Evolutionary conservation across 2,888 invertebrate species (phyloP), one percentile per base, ranked within the genome.

Genomic region (Gerris lacustris): DNA sequence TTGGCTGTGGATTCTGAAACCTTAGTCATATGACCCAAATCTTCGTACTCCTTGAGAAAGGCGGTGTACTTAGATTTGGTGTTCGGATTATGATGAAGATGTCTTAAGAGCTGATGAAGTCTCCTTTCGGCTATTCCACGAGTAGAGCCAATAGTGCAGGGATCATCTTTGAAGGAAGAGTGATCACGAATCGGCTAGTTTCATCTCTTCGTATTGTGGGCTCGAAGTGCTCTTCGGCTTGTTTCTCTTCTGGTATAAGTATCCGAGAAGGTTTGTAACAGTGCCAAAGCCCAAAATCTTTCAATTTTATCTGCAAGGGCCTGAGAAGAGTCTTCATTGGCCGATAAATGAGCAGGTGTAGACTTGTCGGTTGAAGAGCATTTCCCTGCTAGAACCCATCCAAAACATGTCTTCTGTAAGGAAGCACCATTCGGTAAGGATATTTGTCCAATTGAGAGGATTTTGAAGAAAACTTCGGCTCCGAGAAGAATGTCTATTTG

Each of bases 11-110:
- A 31, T 67, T 66, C 67, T 1, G 70, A 67, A 43, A 71, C 69
- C 44, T 47, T 6, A 55, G 64, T 67, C 76, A 76, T 77, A 67
- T 77, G 75, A 11, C 72, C 74, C 7, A 76, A 44, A 31, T 31
- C 31, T 31, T 31, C 31, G 31, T 31, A 31, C 4, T 31, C 31
- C 31, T 31, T 31, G 31, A 76, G 75, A 67, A 75, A 73, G 1
- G 67, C 31, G 1, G 62, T 17, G 63, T 75, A 76, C 31, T 73
- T 45, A 9, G 69, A 18, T 9, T 67, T 44, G 0, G 31, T 31
- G 1, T 31, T 31, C 31, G 31, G 31, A 31, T 31, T 31, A 4
- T 31, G 1, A 31, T 31, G 31, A 31, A 31, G 31, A 31, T 4
- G 31, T 31, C 31, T 31, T 31, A 31, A 31, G 31, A 31, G 31